Evolutionary conservation across 53 echinoderm and acorn worm genomes (phyloP).

Genomic region (Crossaster papposus): DNA sequence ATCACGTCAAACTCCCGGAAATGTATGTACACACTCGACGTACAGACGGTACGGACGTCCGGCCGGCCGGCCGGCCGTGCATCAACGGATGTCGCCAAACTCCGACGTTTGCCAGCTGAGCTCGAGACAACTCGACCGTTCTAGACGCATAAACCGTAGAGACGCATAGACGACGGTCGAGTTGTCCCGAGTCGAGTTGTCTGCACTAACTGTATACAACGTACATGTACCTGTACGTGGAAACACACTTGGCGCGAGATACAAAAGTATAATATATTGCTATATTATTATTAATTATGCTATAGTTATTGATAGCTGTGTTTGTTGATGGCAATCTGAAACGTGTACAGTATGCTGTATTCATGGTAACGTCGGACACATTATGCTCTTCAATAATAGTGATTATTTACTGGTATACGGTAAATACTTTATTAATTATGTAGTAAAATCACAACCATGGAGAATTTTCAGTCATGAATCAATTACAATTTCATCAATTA

Average conservation of each 20-base stretch:
- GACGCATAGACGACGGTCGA: background rate
- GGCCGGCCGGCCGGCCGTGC: too few relatives aligned
- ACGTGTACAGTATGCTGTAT: background rate
- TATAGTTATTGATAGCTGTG: background rate
- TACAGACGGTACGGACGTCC: background rate
- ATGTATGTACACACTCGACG: background rate
- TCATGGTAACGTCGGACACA: background rate
- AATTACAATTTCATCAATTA: constrained; percentile 5
- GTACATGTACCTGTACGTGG: background rate
- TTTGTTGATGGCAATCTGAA: background rate
- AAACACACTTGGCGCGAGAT: background rate
- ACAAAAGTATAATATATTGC: background rate
- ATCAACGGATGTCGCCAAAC: too few relatives aligned
- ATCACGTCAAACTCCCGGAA: background rate
- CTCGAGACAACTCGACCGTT: background rate
- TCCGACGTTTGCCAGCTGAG: too few relatives aligned
- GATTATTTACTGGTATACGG: background rate
- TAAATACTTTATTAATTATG: constrained; percentile 14
- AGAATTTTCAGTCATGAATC: background rate
- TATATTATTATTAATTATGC: too few relatives aligned
- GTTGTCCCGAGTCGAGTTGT: background rate
- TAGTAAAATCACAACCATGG: background rate
- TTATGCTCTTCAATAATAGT: background rate
- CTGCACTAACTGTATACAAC: too few relatives aligned
- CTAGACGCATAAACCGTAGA: background rate